Evolutionary conservation across 1,140 invertebrate genomes (phyloP), one percentile per base, ranked within the genome.

Genomic region (Trissolcus basalis): DNA sequence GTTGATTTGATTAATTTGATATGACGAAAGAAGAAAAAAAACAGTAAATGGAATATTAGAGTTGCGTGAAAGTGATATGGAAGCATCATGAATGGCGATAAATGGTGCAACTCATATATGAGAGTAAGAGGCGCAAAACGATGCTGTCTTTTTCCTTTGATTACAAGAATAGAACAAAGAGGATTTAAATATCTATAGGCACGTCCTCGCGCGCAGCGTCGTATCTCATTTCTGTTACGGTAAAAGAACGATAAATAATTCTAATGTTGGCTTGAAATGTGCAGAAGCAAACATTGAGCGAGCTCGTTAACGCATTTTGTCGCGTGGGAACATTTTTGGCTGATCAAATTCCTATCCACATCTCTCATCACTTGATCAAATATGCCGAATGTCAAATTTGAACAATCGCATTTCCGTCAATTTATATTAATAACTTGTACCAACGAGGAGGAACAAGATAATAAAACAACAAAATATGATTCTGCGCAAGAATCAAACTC

Each of bases 131-230:
- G 2, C 61, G 50, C 32, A 11, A 43, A 47, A 44, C 48, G 54
- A 65, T 44, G 50, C 56, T 55, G 16, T 74, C 71, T 63, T 54
- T 72, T 70, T 77, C 19, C 69, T 81, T 58, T 75, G 71, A 76
- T 78, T 75, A 71, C 55, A 77, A 81, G 79, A 82, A 81, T 81
- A 81, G 80, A 77, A 78, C 77, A 27, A 39, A 50, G 68, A 70
- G 79, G 71, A 82, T 81, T 82, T 80, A 82, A 80, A 81, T 81
- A 80, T 78, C 58, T 70, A 70, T 60, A 48, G 63, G 69, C 63
- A 27, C 19, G 19, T 27, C 53, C 68, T 60, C 67, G 56, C 56
- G 16, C 51, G 56, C 56, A 69, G 70, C 61, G 63, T 55, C 67
- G 74, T 77, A 79, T 77, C 73, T 81, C 70, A 65, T 71, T 65